phyloP scores from a whole-genome alignment of 2,888 invertebrate species.

The Gnatocerus cornutus region DNA sequence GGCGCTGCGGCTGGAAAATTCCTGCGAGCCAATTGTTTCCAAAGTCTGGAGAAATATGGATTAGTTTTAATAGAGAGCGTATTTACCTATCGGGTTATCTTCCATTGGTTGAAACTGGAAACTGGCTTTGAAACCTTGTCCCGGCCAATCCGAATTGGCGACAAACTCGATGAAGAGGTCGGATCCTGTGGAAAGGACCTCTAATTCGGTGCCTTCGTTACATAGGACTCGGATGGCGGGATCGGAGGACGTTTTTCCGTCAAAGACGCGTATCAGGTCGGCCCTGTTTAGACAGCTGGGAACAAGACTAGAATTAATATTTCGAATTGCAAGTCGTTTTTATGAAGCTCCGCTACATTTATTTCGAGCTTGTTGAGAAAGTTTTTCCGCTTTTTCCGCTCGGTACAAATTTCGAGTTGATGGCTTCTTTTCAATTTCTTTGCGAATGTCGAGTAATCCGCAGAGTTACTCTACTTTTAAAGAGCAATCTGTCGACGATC shows the following conservation, averaged over 20 bases:
- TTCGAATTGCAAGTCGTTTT: neutral
- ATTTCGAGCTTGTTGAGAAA: slow-evolving; percentile 15
- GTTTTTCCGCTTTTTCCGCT: slow-evolving; percentile 21
- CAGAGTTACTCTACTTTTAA: slow-evolving; percentile 10
- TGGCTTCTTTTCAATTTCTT: slow-evolving; percentile 34
- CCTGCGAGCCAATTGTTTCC: slow-evolving; percentile 5
- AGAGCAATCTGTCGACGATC: neutral
- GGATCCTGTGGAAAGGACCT: slow-evolving; percentile 88
- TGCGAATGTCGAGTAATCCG: slow-evolving; percentile 21
- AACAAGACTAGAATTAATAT: slow-evolving; percentile 59
- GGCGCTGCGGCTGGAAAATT: slow-evolving; percentile 15
- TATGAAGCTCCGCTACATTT: neutral
- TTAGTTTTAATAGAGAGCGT: slow-evolving; percentile 24
- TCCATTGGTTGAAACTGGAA: slow-evolving; percentile 82
- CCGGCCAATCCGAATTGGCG: slow-evolving; percentile 86
- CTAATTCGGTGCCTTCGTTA: slow-evolving; percentile 84
- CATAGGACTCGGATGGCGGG: slow-evolving; percentile 89
- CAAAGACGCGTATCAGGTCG: slow-evolving; percentile 90
- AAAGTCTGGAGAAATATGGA: neutral
- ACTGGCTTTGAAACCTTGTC: slow-evolving; percentile 85
- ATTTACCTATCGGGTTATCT: slow-evolving; percentile 69
- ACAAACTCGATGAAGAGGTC: slow-evolving; percentile 89
- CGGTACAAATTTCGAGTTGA: slow-evolving; percentile 30
- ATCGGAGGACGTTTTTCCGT: slow-evolving; percentile 82
- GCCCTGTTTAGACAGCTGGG: slow-evolving; percentile 86